phyloP scores from a whole-genome alignment of 2,113 vertebrate genomes.

The Chaenocephalus aceratus region DNA sequence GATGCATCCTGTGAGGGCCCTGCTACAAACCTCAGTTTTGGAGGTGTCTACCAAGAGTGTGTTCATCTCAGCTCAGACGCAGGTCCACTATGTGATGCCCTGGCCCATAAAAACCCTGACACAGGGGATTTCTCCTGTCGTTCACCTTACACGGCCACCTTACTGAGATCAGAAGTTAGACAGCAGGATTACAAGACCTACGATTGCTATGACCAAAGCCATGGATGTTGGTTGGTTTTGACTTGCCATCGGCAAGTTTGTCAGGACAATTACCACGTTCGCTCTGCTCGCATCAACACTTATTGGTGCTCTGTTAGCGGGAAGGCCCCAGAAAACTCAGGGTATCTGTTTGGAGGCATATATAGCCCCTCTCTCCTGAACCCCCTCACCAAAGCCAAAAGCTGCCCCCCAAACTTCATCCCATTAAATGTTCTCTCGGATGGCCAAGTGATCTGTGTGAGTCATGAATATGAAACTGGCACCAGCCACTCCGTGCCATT shows the following conservation, averaged over 20 bases:
- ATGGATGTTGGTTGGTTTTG: slow-evolving; percentile 44
- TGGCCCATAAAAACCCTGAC: slow-evolving; percentile 88
- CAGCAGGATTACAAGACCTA: slow-evolving; percentile 86
- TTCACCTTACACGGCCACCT: slow-evolving; percentile 69
- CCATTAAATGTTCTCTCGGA: slow-evolving; percentile 83
- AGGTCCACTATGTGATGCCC: slow-evolving; percentile 73
- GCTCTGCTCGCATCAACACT: slow-evolving; percentile 80
- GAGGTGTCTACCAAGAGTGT: slow-evolving; percentile 90
- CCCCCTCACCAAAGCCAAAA: slow-evolving; percentile 85
- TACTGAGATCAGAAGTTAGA: slow-evolving; percentile 82
- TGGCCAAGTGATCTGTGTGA: slow-evolving; percentile 86
- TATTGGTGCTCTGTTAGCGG: slow-evolving; percentile 86
- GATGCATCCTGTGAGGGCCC: slow-evolving; percentile 88
- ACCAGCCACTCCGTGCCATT: slow-evolving; percentile 84
- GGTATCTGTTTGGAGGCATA: slow-evolving; percentile 91
- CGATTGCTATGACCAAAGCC: slow-evolving; percentile 76
- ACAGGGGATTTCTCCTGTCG: slow-evolving; percentile 87
- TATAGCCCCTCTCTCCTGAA: slow-evolving; percentile 84
- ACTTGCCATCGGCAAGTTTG: slow-evolving; percentile 83
- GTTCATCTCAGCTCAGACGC: slow-evolving; percentile 49
- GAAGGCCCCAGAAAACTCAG: slow-evolving; percentile 56
- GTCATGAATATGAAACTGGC: slow-evolving; percentile 86
- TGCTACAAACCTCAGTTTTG: slow-evolving; percentile 89
- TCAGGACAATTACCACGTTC: slow-evolving; percentile 82
- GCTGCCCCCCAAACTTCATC: slow-evolving; percentile 84